Base-by-base conservation (phyloP, 2,888 invertebrate genomes). In the Nemotelus nigrinus region DNA sequence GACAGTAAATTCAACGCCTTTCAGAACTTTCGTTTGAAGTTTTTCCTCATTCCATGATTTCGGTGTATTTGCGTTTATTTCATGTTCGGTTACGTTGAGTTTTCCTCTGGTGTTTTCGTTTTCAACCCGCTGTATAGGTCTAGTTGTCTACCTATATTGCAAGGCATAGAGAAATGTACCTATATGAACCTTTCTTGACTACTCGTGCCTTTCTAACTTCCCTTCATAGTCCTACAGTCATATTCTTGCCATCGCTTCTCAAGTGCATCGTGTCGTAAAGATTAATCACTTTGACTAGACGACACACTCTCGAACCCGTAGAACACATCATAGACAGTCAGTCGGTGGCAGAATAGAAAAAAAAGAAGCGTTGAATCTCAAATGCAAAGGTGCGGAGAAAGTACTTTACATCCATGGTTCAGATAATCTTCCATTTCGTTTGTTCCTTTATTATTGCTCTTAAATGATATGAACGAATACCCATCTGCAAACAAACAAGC, bases 241-340 rank as follows among this genome's bases (percentile, higher is more conserved):
- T 25, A 43, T n/a, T 57, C 58, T 57, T 25, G 25, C 58, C 5
- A 44, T 44, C n/a, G 43, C n/a, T 50, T 58, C 45, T 60, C 39
- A 74, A 63, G 74, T 74, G 74, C 74, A 74, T 63, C 74, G 60
- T 74, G 63, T 74, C 74, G 74, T 74, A 60, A 74, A 74, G 74
- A 74, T 74, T 74, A 74, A 74, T 74, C 74, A 63, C 74, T 74
- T 74, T 74, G 74, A 74, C 74, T 74, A 74, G 70, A 70, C 70
- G 25, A 25, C 25, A 25, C 25, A 25, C 25, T 25, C 25, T 25
- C 25, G 25, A 25, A 25, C 25, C 25, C 25, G 25, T 25, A 25
- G 25, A 25, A 70, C 63, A 74, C 74, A 47, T 41, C 68, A 50
- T 25, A 44, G 50, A 74, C 25, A 25, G 25, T 25, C 3, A 74